phyloP scores from a whole-genome alignment of 2,113 vertebrate genomes.

The Muntiacus reevesi region DNA sequence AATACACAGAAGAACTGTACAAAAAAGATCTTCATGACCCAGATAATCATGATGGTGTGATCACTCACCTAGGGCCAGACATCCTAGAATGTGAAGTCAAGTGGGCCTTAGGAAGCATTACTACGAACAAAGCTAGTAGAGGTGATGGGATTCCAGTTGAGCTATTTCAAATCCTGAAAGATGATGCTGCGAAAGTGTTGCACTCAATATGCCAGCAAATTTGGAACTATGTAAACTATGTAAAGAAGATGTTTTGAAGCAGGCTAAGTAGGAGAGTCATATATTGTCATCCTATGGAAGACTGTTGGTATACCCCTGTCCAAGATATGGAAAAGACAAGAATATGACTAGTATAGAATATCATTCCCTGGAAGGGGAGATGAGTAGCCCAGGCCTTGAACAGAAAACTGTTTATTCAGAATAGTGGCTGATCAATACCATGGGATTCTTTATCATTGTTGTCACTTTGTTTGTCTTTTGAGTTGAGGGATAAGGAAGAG shows the following conservation, averaged over 20 bases:
- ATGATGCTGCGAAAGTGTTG: neutral
- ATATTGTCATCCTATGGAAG: neutral
- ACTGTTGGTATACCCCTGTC: neutral
- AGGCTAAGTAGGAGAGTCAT: neutral
- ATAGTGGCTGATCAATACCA: neutral
- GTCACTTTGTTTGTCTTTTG: neutral
- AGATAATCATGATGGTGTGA: neutral
- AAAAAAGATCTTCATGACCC: neutral
- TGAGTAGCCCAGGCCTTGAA: neutral
- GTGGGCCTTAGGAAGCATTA: neutral
- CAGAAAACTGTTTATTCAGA: neutral
- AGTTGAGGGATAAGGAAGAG: neutral
- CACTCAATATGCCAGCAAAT: neutral
- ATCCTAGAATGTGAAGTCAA: neutral
- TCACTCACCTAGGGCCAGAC: rapidly evolving
- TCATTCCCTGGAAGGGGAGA: neutral
- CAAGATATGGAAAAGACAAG: neutral
- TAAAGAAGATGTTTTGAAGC: neutral
- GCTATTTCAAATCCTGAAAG: neutral
- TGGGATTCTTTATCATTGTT: neutral
- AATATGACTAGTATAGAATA: neutral
- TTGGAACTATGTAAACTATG: neutral
- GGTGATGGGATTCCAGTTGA: neutral
- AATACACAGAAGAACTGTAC: neutral
- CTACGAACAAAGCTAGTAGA: neutral